These are phyloP conservation scores for Parambassis ranga DNA, from an alignment of 2,797 vertebrate genomes.

Conservation along the genomic window DNA sequence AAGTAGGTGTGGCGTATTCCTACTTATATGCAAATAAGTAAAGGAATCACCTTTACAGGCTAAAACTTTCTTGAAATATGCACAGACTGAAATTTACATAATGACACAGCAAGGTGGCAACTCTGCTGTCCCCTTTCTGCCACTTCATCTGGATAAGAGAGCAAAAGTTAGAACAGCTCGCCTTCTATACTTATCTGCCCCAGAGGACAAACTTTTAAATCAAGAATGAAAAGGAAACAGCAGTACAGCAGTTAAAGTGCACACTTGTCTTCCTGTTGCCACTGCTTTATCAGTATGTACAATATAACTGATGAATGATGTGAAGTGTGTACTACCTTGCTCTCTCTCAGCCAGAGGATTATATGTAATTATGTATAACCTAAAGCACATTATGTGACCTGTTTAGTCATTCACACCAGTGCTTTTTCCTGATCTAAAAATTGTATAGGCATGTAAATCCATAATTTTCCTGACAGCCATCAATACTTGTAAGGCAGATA, in stretches of 20 bases:
- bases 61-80: slow-evolving; percentile 31
- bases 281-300: no score
- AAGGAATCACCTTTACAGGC: background rate
- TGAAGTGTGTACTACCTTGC: background rate
- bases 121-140: slow-evolving; percentile 8
- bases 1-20: no score
- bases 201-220: slow-evolving; percentile 6
- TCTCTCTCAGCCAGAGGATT: background rate
- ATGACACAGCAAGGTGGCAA: slow-evolving; percentile 19
- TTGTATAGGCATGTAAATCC: slow-evolving; percentile 7
- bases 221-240: background rate
- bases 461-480: slow-evolving; percentile 3
- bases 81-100: slow-evolving; percentile 27
- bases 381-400: background rate
- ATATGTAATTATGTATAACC: background rate
- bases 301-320: no score
- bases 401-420: background rate
- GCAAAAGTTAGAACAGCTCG: slow-evolving; percentile 4
- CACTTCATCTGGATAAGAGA: slow-evolving; percentile 7
- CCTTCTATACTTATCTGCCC: background rate
- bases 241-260: background rate
- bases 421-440: background rate
- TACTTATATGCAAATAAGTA: no score
- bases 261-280: background rate
- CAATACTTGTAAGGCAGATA: slow-evolving; percentile 6